phyloP scores from a whole-genome alignment of 2,888 invertebrate genomes.

The Ichneumoninae sp. region DNA sequence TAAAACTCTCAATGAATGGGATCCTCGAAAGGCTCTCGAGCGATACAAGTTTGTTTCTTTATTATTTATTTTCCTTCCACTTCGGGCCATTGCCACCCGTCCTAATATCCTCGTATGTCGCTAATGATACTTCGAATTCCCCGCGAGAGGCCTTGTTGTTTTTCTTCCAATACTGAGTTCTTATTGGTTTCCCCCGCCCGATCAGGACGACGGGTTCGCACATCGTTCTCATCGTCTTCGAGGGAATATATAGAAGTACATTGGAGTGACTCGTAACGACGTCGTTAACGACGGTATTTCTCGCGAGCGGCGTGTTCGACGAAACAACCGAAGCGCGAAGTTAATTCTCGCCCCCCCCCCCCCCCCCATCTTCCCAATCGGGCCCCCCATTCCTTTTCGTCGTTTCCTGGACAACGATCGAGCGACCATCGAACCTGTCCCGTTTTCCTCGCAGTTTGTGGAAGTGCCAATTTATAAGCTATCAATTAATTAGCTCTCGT shows the following conservation, averaged over 20 bases:
- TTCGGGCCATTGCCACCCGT: not conserved
- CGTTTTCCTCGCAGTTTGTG: slow-evolving; percentile 11
- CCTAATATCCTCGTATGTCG: slow-evolving; percentile 40
- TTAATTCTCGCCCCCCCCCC: slow-evolving; percentile 31
- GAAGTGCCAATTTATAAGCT: slow-evolving; percentile 60
- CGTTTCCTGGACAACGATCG: slow-evolving; percentile 46
- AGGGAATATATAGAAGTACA: slow-evolving; percentile 48
- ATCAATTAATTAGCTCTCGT: slow-evolving; percentile 63
- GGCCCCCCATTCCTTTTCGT: slow-evolving; percentile 38
- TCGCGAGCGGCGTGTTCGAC: slow-evolving; percentile 58
- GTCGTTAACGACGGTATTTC: slow-evolving; percentile 69
- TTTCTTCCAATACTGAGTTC: slow-evolving; percentile 52
- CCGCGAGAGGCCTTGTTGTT: slow-evolving; percentile 30
- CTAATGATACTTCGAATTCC: slow-evolving; percentile 46
- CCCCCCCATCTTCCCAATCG: not conserved
- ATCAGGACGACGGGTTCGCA: slow-evolving; percentile 50
- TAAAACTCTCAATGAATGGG: slow-evolving; percentile 24
- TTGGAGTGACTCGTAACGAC: slow-evolving; percentile 68
- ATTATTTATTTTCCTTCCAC: slow-evolving; percentile 4
- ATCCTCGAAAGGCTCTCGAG: slow-evolving; percentile 1
- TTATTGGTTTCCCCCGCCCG: slow-evolving; percentile 31
- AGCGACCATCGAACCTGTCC: slow-evolving; percentile 8
- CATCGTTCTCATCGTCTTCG: slow-evolving; percentile 47
- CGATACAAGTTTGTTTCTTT: slow-evolving; percentile 18
- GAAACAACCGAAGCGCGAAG: slow-evolving; percentile 62